phyloP scores from a whole-genome alignment of 2,797 vertebrate genomes.

The Picus viridis region DNA sequence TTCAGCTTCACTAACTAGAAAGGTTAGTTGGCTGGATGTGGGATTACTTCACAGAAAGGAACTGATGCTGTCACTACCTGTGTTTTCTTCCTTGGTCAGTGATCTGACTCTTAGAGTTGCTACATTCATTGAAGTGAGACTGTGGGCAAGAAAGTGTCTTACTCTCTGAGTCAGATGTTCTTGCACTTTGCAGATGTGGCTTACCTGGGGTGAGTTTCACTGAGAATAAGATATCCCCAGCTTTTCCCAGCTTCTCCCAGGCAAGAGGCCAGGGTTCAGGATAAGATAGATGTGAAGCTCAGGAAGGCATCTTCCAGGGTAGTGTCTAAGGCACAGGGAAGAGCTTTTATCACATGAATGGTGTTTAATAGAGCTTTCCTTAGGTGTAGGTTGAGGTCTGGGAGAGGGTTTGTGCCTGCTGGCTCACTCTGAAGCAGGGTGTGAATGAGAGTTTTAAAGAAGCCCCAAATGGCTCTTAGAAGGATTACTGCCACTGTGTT shows the following conservation, averaged over 20 bases:
- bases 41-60: not conserved
- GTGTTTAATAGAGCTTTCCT: not conserved
- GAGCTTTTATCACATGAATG: accelerated
- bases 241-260: not conserved
- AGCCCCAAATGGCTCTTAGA: not conserved
- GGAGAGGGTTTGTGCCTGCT: not conserved
- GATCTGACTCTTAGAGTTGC: not conserved
- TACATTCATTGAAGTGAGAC: not conserved
- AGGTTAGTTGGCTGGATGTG: not conserved
- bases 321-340: not conserved
- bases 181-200: not conserved
- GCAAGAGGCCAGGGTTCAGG: not conserved
- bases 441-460: not conserved
- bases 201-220: not conserved
- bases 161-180: not conserved
- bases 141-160: not conserved
- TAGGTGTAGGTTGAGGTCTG: not conserved
- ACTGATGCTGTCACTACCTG: not conserved
- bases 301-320: not conserved
- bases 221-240: not conserved
- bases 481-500: not conserved
- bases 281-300: not conserved
- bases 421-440: not conserved
- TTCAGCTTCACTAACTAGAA: not conserved
- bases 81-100: not conserved